Base-by-base conservation (phyloP, 2,888 invertebrate genomes). In the Phalangium opilio region DNA sequence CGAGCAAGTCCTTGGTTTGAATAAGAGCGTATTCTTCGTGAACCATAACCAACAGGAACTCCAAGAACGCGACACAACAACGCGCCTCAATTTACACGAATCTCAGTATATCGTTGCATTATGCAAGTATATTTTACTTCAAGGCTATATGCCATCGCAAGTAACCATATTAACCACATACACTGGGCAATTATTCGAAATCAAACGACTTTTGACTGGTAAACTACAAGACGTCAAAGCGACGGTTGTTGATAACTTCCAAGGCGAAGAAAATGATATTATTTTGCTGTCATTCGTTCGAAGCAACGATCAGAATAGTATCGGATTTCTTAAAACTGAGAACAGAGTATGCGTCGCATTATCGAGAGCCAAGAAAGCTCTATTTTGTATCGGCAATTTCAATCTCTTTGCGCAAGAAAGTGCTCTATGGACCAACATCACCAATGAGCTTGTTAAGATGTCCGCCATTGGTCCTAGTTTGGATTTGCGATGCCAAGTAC, bases 211-310 rank as follows among this genome's bases (percentile, higher is more conserved):
- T 8, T 7, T 27, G 27, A 27, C 27, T 7, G 27, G 8, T 7
- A 27, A 4, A 27, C 5, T 27, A 8, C 5, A 4, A 4, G 27
- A 27, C 8, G 2, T 15, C 7, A 18, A 17, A 17, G 39, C 40
- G 27, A 7, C 21, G 3, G 15, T 39, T 10, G 77, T 84, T 1
- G 84, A 85, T 62, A 83, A 81, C 61, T 85, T 75, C 59, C 85
- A 85, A 68, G 84, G 85, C 0, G 78, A 83, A 60, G 84, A 83
- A 69, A 78, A 75, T 60, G 76, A 77, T 61, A 81, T 85, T 59
- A 77, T 85, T 44, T 70, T 86, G 54, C 65, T 86, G 50, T 83
- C 84, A 0, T 64, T 86, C 12, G 85, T 86, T 0, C 73, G 85
- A 60, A 83, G 78, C 61, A 83, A 83, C 66, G 62, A 65, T 39